These are phyloP conservation scores for Drosophila jambulina DNA, from an alignment of 1,140 invertebrate species.

Conservation along the genomic window DNA sequence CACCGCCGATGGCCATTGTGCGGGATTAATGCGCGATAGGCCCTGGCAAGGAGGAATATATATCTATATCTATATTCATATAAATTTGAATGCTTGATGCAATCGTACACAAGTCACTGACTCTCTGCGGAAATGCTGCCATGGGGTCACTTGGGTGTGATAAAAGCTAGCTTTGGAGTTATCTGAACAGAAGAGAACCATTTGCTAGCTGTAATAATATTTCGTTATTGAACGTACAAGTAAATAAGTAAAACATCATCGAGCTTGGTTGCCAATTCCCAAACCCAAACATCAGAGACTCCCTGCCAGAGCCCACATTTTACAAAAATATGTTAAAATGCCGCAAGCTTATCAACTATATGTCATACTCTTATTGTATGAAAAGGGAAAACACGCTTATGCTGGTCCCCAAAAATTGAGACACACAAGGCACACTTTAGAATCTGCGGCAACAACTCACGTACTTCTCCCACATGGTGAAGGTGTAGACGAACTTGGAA, in stretches of 20 bases:
- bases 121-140: conserved; percentile 19
- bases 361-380: no score
- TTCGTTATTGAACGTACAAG: no score
- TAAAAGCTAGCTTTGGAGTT: conserved; percentile 10
- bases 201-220: background rate
- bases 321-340: conserved; percentile 12
- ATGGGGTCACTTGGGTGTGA: conserved; percentile 6
- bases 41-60: background rate
- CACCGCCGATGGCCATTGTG: conserved; percentile 15
- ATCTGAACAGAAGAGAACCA: background rate
- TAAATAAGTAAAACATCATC: background rate
- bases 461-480: conserved; percentile 73
- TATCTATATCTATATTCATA: background rate
- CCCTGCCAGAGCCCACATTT: conserved; percentile 5
- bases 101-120: conserved; percentile 27
- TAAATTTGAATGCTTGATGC: conserved; percentile 12
- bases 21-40: conserved; percentile 6
- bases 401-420: conserved; percentile 4
- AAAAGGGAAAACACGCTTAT: conserved; percentile 10
- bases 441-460: conserved; percentile 22
- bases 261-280: background rate
- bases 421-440: background rate
- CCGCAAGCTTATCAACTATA: background rate
- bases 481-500: conserved; percentile 73
- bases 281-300: background rate